These are phyloP conservation scores for Melanaphis sacchari DNA, from an alignment of 1,140 invertebrate species.

Conservation along the genomic window DNA sequence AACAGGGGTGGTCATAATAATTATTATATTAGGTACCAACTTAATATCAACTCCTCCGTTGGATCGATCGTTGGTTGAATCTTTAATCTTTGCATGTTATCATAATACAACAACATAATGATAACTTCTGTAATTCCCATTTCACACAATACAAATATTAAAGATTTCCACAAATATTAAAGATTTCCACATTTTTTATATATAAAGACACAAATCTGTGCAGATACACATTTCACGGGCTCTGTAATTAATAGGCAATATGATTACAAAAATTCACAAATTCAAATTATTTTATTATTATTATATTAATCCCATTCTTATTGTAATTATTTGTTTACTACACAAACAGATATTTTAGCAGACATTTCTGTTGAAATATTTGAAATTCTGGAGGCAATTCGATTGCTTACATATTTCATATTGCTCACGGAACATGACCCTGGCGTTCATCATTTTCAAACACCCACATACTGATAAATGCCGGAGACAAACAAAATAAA, in stretches of 20 bases:
- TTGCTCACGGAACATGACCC: no score
- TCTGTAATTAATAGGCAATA: not conserved
- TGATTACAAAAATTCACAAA: not conserved
- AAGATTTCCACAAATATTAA: not conserved
- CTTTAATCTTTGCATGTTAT: not conserved
- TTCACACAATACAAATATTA: not conserved
- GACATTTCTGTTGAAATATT: no score
- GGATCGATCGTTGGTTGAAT: not conserved
- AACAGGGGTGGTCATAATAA: no score
- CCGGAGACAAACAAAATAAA: not conserved
- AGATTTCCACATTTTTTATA: not conserved
- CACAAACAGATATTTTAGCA: no score
- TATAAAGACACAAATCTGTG: not conserved
- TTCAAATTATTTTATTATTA: no score
- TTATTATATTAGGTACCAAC: not conserved
- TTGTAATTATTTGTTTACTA: not conserved
- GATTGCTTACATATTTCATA: no score
- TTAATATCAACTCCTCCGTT: not conserved
- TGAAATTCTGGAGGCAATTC: no score
- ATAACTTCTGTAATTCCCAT: not conserved
- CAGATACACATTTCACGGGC: no score
- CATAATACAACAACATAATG: not conserved
- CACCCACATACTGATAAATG: no score
- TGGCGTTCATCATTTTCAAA: no score
- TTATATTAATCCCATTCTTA: not conserved